Evolutionary conservation across 2,113 vertebrate species (phyloP).

Genomic region (Anas platyrhynchos): DNA sequence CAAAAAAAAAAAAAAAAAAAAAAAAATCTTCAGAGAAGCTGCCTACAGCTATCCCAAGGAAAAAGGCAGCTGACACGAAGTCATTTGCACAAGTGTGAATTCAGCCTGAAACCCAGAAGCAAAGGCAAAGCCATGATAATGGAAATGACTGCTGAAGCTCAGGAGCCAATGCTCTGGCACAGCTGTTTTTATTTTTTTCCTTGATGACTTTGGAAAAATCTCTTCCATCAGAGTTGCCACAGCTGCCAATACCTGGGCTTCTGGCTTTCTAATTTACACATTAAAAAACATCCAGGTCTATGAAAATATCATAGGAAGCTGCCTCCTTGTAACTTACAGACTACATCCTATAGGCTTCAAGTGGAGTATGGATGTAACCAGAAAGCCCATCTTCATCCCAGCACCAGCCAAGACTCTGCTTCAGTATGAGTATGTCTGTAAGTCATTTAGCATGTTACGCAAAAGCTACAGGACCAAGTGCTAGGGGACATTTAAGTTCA

Average conservation of each 20-base stretch:
- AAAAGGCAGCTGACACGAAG: fast-evolving
- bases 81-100: background rate
- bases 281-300: background rate
- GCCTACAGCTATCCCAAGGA: background rate
- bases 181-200: background rate
- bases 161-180: background rate
- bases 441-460: fast-evolving
- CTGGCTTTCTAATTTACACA: background rate
- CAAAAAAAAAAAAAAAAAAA: background rate
- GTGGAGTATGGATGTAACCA: background rate
- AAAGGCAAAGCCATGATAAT: background rate
- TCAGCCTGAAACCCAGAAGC: background rate
- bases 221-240: background rate
- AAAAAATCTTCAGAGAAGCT: background rate
- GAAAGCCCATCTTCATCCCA: background rate
- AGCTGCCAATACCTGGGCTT: background rate
- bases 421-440: fast-evolving
- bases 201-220: background rate
- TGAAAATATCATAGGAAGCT: background rate
- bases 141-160: background rate
- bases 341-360: background rate
- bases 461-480: background rate
- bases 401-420: background rate
- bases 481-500: background rate
- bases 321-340: fast-evolving